Conservation (phyloP, 2,888 invertebrate species). For the Lithophane semibrunnea region DNA sequence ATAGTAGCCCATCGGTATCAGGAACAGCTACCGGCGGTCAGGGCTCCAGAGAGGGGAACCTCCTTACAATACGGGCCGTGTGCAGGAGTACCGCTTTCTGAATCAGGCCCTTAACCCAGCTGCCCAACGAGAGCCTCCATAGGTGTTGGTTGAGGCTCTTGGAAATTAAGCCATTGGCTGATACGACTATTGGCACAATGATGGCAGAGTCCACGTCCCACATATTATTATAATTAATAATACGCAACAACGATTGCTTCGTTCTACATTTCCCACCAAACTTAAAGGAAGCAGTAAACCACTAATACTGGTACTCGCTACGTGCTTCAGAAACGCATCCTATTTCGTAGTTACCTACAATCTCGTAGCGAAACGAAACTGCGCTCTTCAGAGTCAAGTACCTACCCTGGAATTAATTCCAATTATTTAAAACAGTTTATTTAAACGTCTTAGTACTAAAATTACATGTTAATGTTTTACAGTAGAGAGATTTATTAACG, state of each 20-base stretch:
- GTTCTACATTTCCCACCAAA: background rate
- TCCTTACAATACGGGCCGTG: no score
- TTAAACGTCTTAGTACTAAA: background rate
- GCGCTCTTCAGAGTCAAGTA: constrained; percentile 5
- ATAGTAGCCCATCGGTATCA: no score
- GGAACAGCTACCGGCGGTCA: no score
- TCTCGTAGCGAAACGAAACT: constrained; percentile 23
- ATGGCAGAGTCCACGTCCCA: no score
- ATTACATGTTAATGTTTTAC: background rate
- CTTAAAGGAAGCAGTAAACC: constrained; percentile 9
- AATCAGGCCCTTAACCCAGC: no score
- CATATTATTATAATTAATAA: background rate
- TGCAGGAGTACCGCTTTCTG: no score
- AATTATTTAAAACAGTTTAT: constrained; percentile 8
- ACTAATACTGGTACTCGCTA: constrained; percentile 35
- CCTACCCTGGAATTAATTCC: constrained; percentile 9
- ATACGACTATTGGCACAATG: no score
- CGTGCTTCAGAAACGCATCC: constrained; percentile 35
- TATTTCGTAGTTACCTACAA: constrained; percentile 21
- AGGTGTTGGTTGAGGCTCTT: no score
- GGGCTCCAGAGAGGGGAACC: no score
- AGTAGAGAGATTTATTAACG: background rate
- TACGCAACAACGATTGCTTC: constrained; percentile 4
- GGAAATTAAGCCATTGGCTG: no score
- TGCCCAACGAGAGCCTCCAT: no score